phyloP scores from a whole-genome alignment of 1,140 invertebrate species.

The Nasonia vitripennis region DNA sequence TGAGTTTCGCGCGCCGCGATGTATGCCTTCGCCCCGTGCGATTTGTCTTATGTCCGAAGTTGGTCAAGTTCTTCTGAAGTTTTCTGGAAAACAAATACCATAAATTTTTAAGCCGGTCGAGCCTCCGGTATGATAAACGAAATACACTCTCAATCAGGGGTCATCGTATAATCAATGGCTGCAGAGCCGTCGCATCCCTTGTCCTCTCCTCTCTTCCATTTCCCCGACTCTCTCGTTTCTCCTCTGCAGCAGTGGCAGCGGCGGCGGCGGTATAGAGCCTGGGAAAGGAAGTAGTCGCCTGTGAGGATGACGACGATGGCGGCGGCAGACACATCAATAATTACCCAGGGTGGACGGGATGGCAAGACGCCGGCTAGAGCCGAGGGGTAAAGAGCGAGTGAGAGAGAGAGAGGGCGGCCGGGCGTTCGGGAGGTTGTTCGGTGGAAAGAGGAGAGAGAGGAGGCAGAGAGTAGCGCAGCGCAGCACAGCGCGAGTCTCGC shows the following conservation, averaged over 20 bases:
- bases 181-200: slow-evolving; percentile 7
- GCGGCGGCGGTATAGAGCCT: slow-evolving; percentile 16
- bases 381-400: slow-evolving; percentile 52
- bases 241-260: slow-evolving; percentile 27
- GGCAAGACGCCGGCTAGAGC: slow-evolving; percentile 68
- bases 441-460: slow-evolving; percentile 43
- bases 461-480: slow-evolving; percentile 53
- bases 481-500: slow-evolving; percentile 45
- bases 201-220: not conserved
- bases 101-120: too few relatives aligned
- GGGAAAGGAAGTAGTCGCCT: slow-evolving; percentile 54
- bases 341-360: slow-evolving; percentile 70
- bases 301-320: slow-evolving; percentile 50
- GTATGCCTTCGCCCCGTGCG: too few relatives aligned
- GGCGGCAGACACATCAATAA: slow-evolving; percentile 74
- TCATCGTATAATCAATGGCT: slow-evolving; percentile 43
- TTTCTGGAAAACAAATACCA: too few relatives aligned
- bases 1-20: not conserved
- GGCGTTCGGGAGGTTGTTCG: slow-evolving; percentile 52
- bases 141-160: slow-evolving; percentile 30
- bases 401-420: slow-evolving; percentile 49
- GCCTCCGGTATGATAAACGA: slow-evolving; percentile 5
- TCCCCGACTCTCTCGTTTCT: slow-evolving; percentile 39
- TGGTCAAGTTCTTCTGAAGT: too few relatives aligned
- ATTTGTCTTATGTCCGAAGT: too few relatives aligned